Percentiles rank a stretch among this genome's conserved stretches.
Evolutionary conservation across 1,140 invertebrate species (phyloP).

Genomic region (Oryctes rhinoceros): DNA sequence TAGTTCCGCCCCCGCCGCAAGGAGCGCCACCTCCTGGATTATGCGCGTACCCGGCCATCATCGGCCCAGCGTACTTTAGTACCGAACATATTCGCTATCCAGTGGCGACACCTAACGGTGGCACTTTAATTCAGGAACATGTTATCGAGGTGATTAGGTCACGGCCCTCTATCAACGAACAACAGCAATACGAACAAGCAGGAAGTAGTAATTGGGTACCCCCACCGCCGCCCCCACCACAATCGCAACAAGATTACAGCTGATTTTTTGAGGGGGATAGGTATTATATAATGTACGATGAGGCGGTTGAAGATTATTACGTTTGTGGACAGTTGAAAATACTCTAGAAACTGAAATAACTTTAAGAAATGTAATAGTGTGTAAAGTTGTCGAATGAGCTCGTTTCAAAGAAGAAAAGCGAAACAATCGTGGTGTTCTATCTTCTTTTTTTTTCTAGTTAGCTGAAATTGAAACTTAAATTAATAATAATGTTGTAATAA

Average conservation of each 20-base stretch:
- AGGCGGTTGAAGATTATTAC: neutral
- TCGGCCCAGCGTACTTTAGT: slow-evolving; percentile 7
- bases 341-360: neutral
- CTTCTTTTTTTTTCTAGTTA: slow-evolving; percentile 19
- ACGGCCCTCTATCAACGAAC: slow-evolving; percentile 45
- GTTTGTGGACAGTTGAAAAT: slow-evolving; percentile 1
- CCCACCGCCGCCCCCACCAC: slow-evolving; percentile 6
- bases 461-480: slow-evolving; percentile 22
- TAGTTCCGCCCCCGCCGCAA: neutral
- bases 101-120: neutral
- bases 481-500: neutral
- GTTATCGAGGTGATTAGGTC: slow-evolving; percentile 13
- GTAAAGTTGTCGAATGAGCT: neutral
- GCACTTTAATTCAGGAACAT: neutral
- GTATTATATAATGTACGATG: slow-evolving; percentile 8
- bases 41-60: slow-evolving; percentile 30
- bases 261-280: slow-evolving; percentile 39
- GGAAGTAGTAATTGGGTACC: slow-evolving; percentile 12
- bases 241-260: slow-evolving; percentile 43
- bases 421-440: slow-evolving; percentile 49
- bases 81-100: slow-evolving; percentile 6
- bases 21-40: slow-evolving; percentile 6
- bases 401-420: slow-evolving; percentile 38
- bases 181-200: slow-evolving; percentile 42
- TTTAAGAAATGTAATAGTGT: neutral